These are phyloP conservation scores for Anas platyrhynchos DNA, from an alignment of 2,113 vertebrate species.

Conservation along the genomic window DNA sequence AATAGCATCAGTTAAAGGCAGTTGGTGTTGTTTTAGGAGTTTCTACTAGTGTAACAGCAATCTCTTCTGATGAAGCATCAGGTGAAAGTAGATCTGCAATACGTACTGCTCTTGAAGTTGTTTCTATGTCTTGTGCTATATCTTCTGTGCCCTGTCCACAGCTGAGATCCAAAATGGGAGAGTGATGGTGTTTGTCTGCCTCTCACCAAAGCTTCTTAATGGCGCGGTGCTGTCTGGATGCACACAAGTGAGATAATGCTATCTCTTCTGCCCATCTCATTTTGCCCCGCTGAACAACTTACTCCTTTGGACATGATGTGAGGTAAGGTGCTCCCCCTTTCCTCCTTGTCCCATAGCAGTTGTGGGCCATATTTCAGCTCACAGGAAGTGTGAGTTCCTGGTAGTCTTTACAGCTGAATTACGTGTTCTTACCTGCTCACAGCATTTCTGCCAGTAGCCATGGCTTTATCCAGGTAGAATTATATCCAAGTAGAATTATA, in stretches of 20 bases:
- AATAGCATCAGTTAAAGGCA: slow-evolving; percentile 40
- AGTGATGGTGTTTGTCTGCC: neutral
- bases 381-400: rapidly evolving
- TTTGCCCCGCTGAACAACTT: neutral
- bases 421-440: neutral
- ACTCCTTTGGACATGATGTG: neutral
- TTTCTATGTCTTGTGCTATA: neutral
- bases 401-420: neutral
- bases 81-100: slow-evolving; percentile 4
- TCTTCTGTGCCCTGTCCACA: neutral
- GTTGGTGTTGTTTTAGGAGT: neutral
- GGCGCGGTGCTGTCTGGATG: neutral
- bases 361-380: rapidly evolving
- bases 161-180: neutral
- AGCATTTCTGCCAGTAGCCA: neutral
- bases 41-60: slow-evolving; percentile 3
- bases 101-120: neutral
- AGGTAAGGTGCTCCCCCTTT: neutral
- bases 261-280: neutral
- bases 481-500: neutral
- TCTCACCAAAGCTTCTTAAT: neutral
- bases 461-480: neutral
- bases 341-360: neutral
- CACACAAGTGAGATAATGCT: neutral
- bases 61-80: neutral